phyloP scores from a whole-genome alignment of 2,888 invertebrate genomes.

The Sturmia bella region DNA sequence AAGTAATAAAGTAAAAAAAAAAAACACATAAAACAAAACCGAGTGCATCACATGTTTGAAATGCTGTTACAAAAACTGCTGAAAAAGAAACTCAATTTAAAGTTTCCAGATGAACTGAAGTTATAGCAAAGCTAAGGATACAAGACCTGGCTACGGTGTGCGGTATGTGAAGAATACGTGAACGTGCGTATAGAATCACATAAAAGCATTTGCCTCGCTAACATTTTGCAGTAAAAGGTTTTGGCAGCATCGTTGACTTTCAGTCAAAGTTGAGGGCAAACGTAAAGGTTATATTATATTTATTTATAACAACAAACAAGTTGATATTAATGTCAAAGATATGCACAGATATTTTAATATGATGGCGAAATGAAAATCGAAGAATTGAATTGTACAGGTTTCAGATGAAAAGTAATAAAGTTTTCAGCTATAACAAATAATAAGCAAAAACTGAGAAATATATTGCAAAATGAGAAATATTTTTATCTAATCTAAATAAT shows the following conservation, averaged over 20 bases:
- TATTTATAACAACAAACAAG: slow-evolving; percentile 5
- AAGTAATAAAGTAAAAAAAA: slow-evolving; percentile 10
- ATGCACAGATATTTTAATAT: too few species aligned
- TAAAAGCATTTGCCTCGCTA: slow-evolving; percentile 30
- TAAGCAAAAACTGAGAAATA: too few species aligned
- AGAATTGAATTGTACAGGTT: too few species aligned
- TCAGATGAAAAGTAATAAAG: too few species aligned
- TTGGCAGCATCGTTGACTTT: slow-evolving; percentile 2
- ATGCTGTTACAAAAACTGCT: slow-evolving; percentile 6
- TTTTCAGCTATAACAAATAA: too few species aligned
- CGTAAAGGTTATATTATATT: neutral
- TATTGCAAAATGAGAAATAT: too few species aligned
- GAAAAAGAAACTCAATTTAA: slow-evolving; percentile 40
- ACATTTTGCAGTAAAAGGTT: slow-evolving; percentile 39
- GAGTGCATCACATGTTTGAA: slow-evolving; percentile 51
- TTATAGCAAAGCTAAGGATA: slow-evolving; percentile 8
- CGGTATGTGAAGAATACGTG: neutral
- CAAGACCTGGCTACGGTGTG: too few species aligned
- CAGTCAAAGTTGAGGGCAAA: slow-evolving; percentile 10
- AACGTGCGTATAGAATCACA: slow-evolving; percentile 67
- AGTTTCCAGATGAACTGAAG: slow-evolving; percentile 27
- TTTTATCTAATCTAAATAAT: too few species aligned
- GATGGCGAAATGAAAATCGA: too few species aligned
- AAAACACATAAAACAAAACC: slow-evolving; percentile 34
- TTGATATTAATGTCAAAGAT: too few species aligned